Percentiles rank a stretch among this genome's conserved stretches.
phyloP scores from a whole-genome alignment of 1,140 invertebrate genomes.

The Aphaenogaster rudis region DNA sequence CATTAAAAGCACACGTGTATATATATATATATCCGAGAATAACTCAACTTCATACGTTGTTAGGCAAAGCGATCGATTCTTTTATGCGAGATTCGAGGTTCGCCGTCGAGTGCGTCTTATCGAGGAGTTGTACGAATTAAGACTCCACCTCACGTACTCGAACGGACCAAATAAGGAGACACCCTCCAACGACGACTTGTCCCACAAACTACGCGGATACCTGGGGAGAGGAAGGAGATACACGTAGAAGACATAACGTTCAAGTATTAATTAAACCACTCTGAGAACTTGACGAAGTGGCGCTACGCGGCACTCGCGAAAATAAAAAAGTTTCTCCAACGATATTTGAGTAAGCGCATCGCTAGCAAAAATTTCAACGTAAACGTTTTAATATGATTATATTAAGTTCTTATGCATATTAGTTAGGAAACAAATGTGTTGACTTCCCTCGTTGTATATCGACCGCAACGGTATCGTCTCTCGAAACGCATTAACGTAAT shows the following conservation, averaged over 20 bases:
- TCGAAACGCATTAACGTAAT: conserved; percentile 38
- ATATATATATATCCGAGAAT: not conserved
- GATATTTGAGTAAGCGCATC: not conserved
- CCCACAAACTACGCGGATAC: conserved; percentile 47
- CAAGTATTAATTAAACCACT: conserved; percentile 41
- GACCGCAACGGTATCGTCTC: not conserved
- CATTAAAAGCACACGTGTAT: not conserved
- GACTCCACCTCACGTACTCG: conserved; percentile 47
- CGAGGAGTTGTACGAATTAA: conserved; percentile 24
- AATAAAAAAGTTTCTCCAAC: not conserved
- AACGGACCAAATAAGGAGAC: conserved; percentile 47
- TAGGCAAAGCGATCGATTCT: conserved; percentile 9
- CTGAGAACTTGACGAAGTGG: conserved; percentile 4
- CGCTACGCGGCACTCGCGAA: not conserved
- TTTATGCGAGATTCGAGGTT: not conserved
- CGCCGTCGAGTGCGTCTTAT: conserved; percentile 1
- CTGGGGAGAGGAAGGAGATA: not conserved
- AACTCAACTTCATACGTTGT: not conserved
- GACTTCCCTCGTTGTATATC: too few relatives aligned
- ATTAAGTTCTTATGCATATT: not conserved
- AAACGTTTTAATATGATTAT: not conserved
- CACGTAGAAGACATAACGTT: not conserved
- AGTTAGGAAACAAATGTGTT: not conserved
- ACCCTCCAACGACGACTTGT: conserved; percentile 39
- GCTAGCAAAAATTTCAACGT: not conserved